Percentiles rank a stretch among this genome's conserved stretches.
Evolutionary conservation across 2,888 invertebrate genomes (phyloP).

Genomic region (Dryococelus australis): DNA sequence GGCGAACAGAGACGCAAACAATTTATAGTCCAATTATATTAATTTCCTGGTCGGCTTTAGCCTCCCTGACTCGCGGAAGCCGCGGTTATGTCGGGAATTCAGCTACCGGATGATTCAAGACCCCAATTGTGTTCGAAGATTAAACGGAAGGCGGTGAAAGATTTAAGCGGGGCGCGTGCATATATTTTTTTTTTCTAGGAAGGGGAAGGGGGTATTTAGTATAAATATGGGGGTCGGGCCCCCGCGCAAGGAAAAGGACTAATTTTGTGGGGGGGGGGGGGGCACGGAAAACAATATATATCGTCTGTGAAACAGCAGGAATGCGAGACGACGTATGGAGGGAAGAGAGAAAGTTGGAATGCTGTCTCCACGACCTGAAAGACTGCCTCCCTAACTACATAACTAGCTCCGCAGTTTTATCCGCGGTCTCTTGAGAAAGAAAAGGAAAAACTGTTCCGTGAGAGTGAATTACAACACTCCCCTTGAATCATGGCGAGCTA

Average conservation of each 20-base stretch:
- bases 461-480: neutral
- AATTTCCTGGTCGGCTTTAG: neutral
- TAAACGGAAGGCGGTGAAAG: conserved; percentile 1
- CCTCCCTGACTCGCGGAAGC: neutral
- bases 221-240: neutral
- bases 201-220: neutral
- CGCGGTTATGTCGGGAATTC: neutral
- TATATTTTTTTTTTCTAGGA: neutral
- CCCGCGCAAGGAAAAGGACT: neutral
- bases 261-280: too few relatives aligned
- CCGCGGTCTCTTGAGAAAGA: too few relatives aligned
- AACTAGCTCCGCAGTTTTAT: neutral
- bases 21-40: neutral
- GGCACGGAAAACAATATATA: too few relatives aligned
- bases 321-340: neutral
- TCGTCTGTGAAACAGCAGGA: neutral
- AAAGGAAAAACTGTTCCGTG: neutral
- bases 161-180: neutral
- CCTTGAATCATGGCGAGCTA: neutral
- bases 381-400: neutral
- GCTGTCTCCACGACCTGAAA: neutral
- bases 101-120: neutral
- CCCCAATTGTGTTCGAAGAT: conserved; percentile 1
- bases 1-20: neutral
- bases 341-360: neutral